A percentile compares a stretch with the other conserved stretches of the same genome.
phyloP scores from a whole-genome alignment of 92 coral and sea anemone species.

The Montipora capitata region DNA sequence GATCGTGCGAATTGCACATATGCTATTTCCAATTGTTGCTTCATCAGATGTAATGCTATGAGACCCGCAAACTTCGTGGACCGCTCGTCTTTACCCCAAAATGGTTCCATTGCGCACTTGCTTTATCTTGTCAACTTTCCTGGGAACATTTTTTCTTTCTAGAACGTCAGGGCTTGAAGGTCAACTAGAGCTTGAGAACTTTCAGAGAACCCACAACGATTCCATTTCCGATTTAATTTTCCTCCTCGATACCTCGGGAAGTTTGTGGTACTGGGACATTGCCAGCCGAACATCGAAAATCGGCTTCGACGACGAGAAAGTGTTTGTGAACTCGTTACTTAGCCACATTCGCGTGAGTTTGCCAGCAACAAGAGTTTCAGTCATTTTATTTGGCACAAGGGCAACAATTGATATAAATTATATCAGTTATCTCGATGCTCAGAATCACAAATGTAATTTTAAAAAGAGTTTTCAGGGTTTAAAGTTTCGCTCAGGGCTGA shows the following conservation, averaged over 20 bases:
- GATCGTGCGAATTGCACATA: slow-evolving; percentile 30
- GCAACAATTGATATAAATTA: slow-evolving; percentile 94
- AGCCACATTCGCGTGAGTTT: slow-evolving; percentile 83
- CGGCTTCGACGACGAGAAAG: slow-evolving; percentile 96
- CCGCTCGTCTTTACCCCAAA: background rate
- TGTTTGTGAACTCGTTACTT: slow-evolving; percentile 87
- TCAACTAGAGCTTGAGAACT: slow-evolving; percentile 69
- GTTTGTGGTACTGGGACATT: slow-evolving; percentile 70
- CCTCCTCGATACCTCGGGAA: slow-evolving; percentile 94
- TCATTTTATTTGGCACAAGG: slow-evolving; percentile 86
- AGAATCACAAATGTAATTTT: slow-evolving; percentile 96
- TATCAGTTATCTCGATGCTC: slow-evolving; percentile 63
- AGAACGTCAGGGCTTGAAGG: slow-evolving; percentile 65
- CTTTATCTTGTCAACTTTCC: background rate
- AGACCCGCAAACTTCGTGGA: background rate
- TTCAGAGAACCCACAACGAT: slow-evolving; percentile 85
- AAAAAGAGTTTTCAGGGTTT: slow-evolving; percentile 76
- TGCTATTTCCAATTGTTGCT: background rate
- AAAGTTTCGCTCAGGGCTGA: slow-evolving; percentile 82
- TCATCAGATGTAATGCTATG: background rate
- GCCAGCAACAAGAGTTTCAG: slow-evolving; percentile 89
- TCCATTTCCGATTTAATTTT: slow-evolving; percentile 91
- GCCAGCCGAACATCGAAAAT: slow-evolving; percentile 57
- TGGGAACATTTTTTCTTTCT: background rate
- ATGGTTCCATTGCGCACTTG: slow-evolving; percentile 16